Base-by-base conservation (phyloP, 2,888 invertebrate species). In the Hemicrepidius hirtus region DNA sequence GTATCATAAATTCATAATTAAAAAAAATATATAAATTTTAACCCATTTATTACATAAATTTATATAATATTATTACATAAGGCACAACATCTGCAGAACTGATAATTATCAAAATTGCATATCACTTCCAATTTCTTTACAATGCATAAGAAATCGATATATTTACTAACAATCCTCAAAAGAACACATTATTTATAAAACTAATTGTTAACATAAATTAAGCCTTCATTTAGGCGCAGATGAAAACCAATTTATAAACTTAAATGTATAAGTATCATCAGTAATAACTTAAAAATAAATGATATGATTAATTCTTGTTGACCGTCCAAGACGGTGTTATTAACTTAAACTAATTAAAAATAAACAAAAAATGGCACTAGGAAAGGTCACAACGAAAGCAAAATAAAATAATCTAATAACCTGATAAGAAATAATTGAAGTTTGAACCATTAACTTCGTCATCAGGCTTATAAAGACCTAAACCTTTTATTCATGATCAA, bases 261-360 rank as follows among this genome's bases (percentile, higher is more conserved):
- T 75, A 76, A 77, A 77, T 76, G 70, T 68, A 69, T 74, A 78
- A 66, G 32, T 62, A 72, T 37, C 18, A 67, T 66, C 66, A 71
- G 49, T 71, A 68, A 71, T 60, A 64, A 76, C 72, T 73, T 77
- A 74, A 75, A 75, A 81, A 81, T 79, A 82, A 84, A 83, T 84
- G 84, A 84, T 84, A 84, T 84, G 84, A 84, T 84, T 81, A 83
- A 84, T 84, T 84, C 84, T 84, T 84, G 85, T 83, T 78, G 77
- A 80, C 83, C 82, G 80, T 78, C 67, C 10, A 49, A 49, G 64
- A 68, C 68, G 67, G 68, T 68, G 72, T 68, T 73, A 44, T 41
- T 18, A 72, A 70, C 64, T 70, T 75, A 79, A 75, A 74, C 77
- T 75, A 74, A 71, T 76, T 68, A 71, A 78, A 64, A 73, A 75